phyloP scores from a whole-genome alignment of 2,797 vertebrate species.

The Balearica regulorum region DNA sequence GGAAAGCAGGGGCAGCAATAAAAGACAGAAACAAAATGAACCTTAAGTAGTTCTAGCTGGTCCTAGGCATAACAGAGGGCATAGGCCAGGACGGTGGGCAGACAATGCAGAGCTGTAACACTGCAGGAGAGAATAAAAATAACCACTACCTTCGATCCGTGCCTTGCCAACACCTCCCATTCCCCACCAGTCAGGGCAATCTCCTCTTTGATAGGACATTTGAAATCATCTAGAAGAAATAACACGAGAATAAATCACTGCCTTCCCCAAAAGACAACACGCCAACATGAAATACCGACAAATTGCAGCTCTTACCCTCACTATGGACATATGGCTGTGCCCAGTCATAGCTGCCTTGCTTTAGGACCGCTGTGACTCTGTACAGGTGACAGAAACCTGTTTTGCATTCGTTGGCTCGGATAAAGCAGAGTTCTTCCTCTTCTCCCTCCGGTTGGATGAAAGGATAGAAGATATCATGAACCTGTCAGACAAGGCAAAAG shows the following conservation, averaged over 20 bases:
- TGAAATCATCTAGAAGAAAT: conserved; percentile 82
- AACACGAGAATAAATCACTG: neutral
- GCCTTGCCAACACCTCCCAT: conserved; percentile 90
- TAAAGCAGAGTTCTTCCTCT: conserved; percentile 85
- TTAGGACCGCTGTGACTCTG: conserved; percentile 82
- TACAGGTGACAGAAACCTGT: conserved; percentile 92
- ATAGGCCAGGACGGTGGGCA: neutral
- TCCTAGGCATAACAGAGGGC: neutral
- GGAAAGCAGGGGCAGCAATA: conserved; percentile 49
- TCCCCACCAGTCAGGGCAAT: conserved; percentile 86
- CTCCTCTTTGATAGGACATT: conserved; percentile 87
- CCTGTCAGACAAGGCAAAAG: conserved; percentile 64
- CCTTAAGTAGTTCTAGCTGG: conserved; percentile 27
- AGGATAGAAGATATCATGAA: conserved; percentile 91
- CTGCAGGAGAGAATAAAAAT: neutral
- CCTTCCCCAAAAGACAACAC: neutral
- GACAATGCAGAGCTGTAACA: neutral
- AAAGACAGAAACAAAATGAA: conserved; percentile 50
- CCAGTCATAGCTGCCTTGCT: conserved; percentile 78
- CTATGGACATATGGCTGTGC: conserved; percentile 71
- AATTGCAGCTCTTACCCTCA: conserved; percentile 67
- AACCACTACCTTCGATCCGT: conserved; percentile 85
- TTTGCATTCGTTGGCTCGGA: conserved; percentile 88
- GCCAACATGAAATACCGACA: fast-evolving
- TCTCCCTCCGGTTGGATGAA: conserved; percentile 83